Percentiles rank a stretch among this genome's conserved stretches.
phyloP scores from a whole-genome alignment of 1,140 invertebrate species.

The Aphaenogaster rudis region DNA sequence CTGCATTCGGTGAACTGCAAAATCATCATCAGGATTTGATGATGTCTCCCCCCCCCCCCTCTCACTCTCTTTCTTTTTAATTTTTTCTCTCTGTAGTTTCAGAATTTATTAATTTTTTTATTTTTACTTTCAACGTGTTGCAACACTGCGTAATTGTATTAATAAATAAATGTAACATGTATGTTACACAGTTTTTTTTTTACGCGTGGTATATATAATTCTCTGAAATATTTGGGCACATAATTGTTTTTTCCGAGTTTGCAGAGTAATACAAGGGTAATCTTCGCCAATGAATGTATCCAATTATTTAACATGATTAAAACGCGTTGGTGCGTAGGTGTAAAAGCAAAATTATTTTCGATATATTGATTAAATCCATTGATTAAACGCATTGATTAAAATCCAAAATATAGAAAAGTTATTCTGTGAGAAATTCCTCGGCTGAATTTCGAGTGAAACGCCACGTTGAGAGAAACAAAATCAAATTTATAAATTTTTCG shows the following conservation, averaged over 20 bases:
- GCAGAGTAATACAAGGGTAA: background rate
- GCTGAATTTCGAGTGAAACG: background rate
- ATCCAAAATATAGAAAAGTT: constrained; percentile 11
- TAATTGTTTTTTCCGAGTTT: constrained; percentile 25
- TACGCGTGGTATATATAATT: background rate
- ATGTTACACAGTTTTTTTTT: background rate
- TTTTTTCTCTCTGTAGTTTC: no score
- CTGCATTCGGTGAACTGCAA: background rate
- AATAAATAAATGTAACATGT: background rate
- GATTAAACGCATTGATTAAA: constrained; percentile 30
- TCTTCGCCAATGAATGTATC: constrained; percentile 13
- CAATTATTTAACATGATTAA: constrained; percentile 24
- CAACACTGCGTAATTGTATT: background rate
- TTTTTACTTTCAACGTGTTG: background rate
- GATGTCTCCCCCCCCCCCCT: no score
- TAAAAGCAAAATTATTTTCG: constrained; percentile 28
- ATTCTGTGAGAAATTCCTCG: constrained; percentile 13
- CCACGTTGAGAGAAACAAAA: background rate
- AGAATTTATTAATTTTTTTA: background rate
- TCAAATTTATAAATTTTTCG: constrained; percentile 15
- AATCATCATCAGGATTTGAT: background rate
- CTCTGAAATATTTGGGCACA: background rate
- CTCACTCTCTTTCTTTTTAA: background rate
- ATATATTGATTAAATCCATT: constrained; percentile 24
- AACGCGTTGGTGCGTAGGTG: background rate